Percentiles rank a stretch among this genome's conserved stretches.
Evolutionary conservation across 2,888 invertebrate species (phyloP).

Genomic region (Crioceris asparagi): DNA sequence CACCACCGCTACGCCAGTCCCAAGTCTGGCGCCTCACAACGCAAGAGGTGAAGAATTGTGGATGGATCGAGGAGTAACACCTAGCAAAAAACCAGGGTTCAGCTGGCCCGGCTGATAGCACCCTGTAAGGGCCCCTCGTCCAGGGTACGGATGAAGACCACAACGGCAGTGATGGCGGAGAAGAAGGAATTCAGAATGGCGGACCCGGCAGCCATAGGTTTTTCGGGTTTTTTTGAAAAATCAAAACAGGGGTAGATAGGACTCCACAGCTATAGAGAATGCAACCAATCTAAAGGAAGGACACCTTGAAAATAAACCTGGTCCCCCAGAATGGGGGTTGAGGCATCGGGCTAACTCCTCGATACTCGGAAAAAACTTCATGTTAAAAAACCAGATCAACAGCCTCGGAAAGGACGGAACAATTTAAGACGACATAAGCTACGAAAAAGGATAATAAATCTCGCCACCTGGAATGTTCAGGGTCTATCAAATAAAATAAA

Average conservation of each 20-base stretch:
- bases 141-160: background rate
- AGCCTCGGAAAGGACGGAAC: background rate
- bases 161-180: background rate
- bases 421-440: background rate
- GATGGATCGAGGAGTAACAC: conserved; percentile 1
- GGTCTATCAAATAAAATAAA: conserved; percentile 2
- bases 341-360: background rate
- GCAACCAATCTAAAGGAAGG: conserved; percentile 1
- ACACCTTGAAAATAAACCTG: conserved; percentile 5
- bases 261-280: background rate
- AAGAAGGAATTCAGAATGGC: too few species aligned
- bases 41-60: background rate
- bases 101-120: conserved; percentile 9
- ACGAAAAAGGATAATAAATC: conserved; percentile 5
- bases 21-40: background rate
- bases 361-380: background rate
- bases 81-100: conserved; percentile 2
- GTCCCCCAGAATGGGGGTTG: conserved; percentile 7
- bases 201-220: too few species aligned
- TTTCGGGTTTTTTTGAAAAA: background rate
- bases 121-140: conserved; percentile 6
- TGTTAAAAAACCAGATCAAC: background rate
- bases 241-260: background rate
- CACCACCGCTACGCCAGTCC: conserved; percentile 1
- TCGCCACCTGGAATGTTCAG: conserved; percentile 8